Evolutionary conservation across 1,140 invertebrate genomes (phyloP).

Genomic region (Pantala flavescens): DNA sequence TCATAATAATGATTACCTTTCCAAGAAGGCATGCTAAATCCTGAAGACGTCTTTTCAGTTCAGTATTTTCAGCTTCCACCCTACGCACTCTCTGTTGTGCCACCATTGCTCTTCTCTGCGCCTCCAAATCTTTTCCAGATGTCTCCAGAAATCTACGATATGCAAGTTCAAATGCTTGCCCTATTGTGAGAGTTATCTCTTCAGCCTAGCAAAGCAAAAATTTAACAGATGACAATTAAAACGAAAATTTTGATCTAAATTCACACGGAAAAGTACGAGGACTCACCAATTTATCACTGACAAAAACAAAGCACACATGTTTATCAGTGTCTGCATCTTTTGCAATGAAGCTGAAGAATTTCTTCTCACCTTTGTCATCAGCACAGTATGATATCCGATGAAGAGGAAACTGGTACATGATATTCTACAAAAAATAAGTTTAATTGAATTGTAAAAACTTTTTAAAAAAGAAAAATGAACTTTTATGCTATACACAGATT

Average conservation of each 20-base stretch:
- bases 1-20: neutral
- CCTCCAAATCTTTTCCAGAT: constrained; percentile 61
- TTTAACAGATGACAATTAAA: neutral
- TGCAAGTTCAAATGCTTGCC: constrained; percentile 95
- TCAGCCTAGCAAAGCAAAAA: constrained; percentile 51
- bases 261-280: neutral
- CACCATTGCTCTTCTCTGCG: constrained; percentile 55
- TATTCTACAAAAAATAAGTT: constrained; percentile 47
- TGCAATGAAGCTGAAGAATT: constrained; percentile 94
- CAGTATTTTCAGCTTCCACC: constrained; percentile 58
- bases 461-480: constrained; percentile 22
- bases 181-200: constrained; percentile 92
- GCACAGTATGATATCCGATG: constrained; percentile 97
- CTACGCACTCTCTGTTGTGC: constrained; percentile 62
- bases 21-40: constrained; percentile 35
- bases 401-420: constrained; percentile 90
- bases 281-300: constrained; percentile 80
- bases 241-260: neutral
- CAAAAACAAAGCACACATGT: constrained; percentile 93
- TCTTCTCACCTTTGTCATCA: constrained; percentile 94
- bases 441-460: neutral
- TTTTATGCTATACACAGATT: neutral
- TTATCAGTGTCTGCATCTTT: constrained; percentile 72
- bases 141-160: constrained; percentile 72
- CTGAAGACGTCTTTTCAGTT: constrained; percentile 52